Percentiles rank a stretch among this genome's conserved stretches.
These are phyloP conservation scores for Leptestheria dahalacensis DNA, from an alignment of 1,140 invertebrate genomes.

Conservation along the genomic window DNA sequence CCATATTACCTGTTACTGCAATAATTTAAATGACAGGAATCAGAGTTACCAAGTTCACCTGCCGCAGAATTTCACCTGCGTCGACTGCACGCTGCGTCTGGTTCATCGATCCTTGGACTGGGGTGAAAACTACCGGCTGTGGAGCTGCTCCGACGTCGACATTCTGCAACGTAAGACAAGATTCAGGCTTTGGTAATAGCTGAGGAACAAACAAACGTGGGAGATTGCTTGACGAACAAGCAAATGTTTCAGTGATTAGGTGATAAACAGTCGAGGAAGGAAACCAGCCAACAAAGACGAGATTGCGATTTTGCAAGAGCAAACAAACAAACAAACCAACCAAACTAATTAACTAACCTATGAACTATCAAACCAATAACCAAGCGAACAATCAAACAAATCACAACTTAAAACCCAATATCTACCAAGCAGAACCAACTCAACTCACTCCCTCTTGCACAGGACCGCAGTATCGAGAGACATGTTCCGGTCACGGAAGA, in stretches of 20 bases:
- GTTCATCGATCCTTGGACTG: conserved; percentile 79
- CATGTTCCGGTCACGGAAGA: conserved; percentile 64
- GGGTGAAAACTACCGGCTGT: conserved; percentile 68
- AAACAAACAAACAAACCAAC: no score
- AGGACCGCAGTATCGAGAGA: conserved; percentile 55
- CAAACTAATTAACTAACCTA: no score
- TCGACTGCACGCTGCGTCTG: conserved; percentile 74
- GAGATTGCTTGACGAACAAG: no score
- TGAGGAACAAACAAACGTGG: no score
- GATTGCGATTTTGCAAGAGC: no score
- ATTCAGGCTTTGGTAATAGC: neutral
- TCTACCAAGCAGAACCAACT: no score
- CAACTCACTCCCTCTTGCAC: neutral
- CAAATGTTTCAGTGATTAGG: no score
- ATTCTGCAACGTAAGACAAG: conserved; percentile 34
- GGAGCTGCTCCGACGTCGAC: conserved; percentile 90
- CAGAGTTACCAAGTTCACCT: conserved; percentile 62
- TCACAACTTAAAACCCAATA: no score
- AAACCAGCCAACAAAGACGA: no score
- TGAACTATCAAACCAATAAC: no score
- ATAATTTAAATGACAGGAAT: conserved; percentile 39
- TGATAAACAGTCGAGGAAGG: no score
- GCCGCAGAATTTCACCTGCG: conserved; percentile 65
- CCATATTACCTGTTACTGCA: neutral
- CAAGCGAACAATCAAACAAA: no score